Percentiles rank a stretch among this genome's conserved stretches.
Evolutionary conservation across 37 sponge, comb jelly and placozoan species (phyloP).

Genomic region (Halichondria panicea): DNA sequence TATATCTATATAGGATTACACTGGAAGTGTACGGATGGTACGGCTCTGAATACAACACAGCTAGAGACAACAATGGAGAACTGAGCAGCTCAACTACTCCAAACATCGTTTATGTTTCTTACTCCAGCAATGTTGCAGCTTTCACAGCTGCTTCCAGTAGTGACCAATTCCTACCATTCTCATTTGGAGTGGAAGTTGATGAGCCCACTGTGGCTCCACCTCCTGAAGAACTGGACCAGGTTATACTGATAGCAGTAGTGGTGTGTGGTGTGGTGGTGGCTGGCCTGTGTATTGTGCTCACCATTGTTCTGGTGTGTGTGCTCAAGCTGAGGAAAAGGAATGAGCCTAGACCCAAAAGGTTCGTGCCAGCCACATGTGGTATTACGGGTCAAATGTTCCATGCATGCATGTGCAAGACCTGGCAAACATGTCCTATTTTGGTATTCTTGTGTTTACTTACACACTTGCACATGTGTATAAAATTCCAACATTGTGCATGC

Average conservation of each 20-base stretch:
- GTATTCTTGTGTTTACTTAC: too few species aligned
- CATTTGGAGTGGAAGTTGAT: not conserved
- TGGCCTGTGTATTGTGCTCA: slow-evolving; percentile 7
- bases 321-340: slow-evolving; percentile 22
- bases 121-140: not conserved
- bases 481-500: not conserved
- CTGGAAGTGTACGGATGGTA: slow-evolving; percentile 33
- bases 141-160: not conserved
- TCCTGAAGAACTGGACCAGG: not conserved
- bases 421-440: not conserved
- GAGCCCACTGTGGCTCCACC: not conserved
- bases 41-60: not conserved
- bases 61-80: slow-evolving; percentile 11
- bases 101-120: slow-evolving; percentile 8
- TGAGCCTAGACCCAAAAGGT: slow-evolving; percentile 19
- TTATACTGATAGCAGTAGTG: not conserved
- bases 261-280: slow-evolving; percentile 15
- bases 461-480: too few species aligned
- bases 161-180: not conserved
- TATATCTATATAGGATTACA: not conserved
- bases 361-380: too few species aligned
- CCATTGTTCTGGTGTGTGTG: slow-evolving; percentile 32
- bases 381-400: too few species aligned
- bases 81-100: too few species aligned
- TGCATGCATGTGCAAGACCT: too few species aligned